A percentile compares a stretch with the other conserved stretches of the same genome.
phyloP scores from a whole-genome alignment of 2,888 invertebrate genomes.

The Girardia tigrina region DNA sequence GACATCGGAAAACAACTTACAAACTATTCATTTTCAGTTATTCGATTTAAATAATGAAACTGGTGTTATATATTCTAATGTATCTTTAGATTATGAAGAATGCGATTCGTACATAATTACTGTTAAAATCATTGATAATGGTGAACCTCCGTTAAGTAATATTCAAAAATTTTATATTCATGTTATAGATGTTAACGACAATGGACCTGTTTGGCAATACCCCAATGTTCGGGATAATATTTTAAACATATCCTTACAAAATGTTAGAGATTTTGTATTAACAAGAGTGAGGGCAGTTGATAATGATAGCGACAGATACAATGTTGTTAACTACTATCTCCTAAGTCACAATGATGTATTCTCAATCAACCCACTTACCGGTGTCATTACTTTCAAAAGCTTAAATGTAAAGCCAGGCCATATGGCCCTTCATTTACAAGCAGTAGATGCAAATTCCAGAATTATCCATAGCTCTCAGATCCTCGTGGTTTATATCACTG shows the following conservation, averaged over 20 bases:
- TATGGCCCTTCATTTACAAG: no score
- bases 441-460: no score
- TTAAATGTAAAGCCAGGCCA: no score
- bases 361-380: background rate
- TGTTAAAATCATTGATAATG: background rate
- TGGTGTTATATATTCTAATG: background rate
- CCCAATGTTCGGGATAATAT: conserved; percentile 20
- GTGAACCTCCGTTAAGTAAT: background rate
- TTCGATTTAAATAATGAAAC: background rate
- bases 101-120: background rate
- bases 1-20: background rate
- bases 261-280: no score
- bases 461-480: no score
- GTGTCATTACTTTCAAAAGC: no score
- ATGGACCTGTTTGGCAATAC: conserved; percentile 15
- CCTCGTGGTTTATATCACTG: no score
- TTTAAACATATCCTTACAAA: background rate
- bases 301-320: background rate
- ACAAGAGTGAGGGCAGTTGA: conserved; percentile 21
- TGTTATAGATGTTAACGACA: conserved; percentile 24
- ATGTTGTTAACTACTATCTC: conserved; percentile 12
- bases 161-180: background rate
- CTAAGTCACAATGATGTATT: background rate
- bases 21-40: background rate
- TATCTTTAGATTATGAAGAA: background rate